Conservation (phyloP, 2,888 invertebrate genomes). For the Andrena flavipes region DNA sequence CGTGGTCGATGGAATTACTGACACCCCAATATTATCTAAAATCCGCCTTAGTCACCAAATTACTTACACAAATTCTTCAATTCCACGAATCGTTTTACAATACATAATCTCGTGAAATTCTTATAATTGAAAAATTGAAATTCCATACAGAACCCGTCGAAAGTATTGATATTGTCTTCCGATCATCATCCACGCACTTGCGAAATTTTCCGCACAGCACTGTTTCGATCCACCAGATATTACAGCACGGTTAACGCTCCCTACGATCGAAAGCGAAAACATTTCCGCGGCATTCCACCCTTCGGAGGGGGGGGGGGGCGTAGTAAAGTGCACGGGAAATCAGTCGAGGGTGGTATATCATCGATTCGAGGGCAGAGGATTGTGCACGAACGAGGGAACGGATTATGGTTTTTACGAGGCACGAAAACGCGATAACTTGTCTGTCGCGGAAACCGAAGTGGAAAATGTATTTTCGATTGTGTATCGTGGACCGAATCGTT, state of each 20-base stretch:
- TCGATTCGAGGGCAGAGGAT: slow-evolving; percentile 35
- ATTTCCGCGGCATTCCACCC: slow-evolving; percentile 26
- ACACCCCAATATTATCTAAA: too few species aligned
- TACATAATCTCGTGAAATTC: too few species aligned
- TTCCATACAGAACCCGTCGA: not conserved
- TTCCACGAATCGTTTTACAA: too few species aligned
- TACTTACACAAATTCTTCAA: too few species aligned
- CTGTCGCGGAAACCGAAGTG: not conserved
- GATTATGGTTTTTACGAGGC: slow-evolving; percentile 53
- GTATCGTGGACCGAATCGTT: not conserved
- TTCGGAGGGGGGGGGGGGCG: slow-evolving; percentile 10
- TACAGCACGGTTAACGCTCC: slow-evolving; percentile 29
- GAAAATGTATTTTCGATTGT: slow-evolving; percentile 45
- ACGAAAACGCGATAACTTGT: slow-evolving; percentile 48
- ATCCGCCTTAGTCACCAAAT: too few species aligned
- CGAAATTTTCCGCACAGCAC: slow-evolving; percentile 11
- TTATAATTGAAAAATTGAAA: not conserved
- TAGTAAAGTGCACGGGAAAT: slow-evolving; percentile 29
- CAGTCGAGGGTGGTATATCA: slow-evolving; percentile 35
- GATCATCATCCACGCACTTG: not conserved
- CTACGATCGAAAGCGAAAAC: slow-evolving; percentile 14
- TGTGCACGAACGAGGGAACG: slow-evolving; percentile 26
- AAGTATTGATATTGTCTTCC: not conserved
- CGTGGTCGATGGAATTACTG: too few species aligned
- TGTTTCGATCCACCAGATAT: slow-evolving; percentile 27